These are phyloP conservation scores for Callocephalon fimbriatum DNA, from an alignment of 2,113 vertebrate genomes.

Conservation along the genomic window DNA sequence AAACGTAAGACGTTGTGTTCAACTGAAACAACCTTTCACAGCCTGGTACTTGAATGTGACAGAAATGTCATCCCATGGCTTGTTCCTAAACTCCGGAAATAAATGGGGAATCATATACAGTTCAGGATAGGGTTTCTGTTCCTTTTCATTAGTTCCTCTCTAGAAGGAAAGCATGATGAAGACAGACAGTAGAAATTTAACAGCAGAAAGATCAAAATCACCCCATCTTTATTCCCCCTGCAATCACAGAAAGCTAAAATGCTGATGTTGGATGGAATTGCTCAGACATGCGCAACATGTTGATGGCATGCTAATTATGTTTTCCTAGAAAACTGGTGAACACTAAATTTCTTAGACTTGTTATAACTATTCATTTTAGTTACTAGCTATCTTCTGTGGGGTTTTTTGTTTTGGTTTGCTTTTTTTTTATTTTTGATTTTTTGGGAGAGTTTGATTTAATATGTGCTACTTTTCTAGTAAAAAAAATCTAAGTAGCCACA, in stretches of 20 bases:
- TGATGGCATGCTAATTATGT: not conserved
- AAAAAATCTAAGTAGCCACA: not conserved
- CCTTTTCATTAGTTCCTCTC: not conserved
- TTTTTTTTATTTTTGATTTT: not conserved
- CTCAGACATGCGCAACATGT: not conserved
- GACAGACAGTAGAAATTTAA: conserved; percentile 3
- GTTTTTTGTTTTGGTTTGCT: fast-evolving
- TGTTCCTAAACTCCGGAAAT: conserved; percentile 18
- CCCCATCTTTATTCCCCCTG: not conserved
- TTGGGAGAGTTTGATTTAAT: not conserved
- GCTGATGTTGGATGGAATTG: not conserved
- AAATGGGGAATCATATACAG: not conserved
- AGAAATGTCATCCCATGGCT: conserved; percentile 15
- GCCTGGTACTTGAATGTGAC: not conserved
- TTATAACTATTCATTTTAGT: not conserved
- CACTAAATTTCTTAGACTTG: not conserved
- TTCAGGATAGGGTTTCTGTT: not conserved
- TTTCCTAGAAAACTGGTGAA: not conserved
- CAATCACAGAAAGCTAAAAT: not conserved
- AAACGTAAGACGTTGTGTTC: not conserved
- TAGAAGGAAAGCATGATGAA: not conserved
- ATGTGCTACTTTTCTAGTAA: not conserved
- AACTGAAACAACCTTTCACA: not conserved
- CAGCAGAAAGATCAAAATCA: not conserved
- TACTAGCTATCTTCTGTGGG: not conserved